These are phyloP conservation scores for Periphyllus acericola DNA, from an alignment of 2,888 invertebrate genomes.

Conservation along the genomic window DNA sequence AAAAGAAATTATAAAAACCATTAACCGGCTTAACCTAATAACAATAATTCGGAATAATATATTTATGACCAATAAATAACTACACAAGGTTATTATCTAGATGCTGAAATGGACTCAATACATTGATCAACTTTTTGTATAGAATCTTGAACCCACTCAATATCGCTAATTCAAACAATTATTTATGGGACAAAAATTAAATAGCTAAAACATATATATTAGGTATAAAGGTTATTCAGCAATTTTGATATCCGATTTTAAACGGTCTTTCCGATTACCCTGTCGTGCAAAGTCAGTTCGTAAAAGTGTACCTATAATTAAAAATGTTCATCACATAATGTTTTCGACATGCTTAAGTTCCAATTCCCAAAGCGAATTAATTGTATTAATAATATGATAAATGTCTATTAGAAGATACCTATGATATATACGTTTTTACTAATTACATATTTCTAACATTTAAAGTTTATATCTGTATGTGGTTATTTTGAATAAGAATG, in stretches of 20 bases:
- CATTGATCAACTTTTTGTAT: not conserved
- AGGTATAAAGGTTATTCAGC: constrained; percentile 7
- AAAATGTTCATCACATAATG: constrained; percentile 52
- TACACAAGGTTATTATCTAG: not conserved
- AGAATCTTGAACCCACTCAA: not conserved
- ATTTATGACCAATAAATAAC: constrained; percentile 18
- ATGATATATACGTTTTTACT: constrained; percentile 1
- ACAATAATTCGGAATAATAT: constrained; percentile 56
- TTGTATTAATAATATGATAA: constrained; percentile 10
- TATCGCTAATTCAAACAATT: not conserved
- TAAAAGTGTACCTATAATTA: constrained; percentile 35
- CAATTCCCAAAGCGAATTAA: constrained; percentile 34
- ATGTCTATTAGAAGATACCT: not conserved
- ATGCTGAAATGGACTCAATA: not conserved
- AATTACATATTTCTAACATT: not conserved
- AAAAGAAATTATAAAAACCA: not conserved
- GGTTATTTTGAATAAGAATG: constrained; percentile 2
- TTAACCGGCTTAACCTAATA: constrained; percentile 15
- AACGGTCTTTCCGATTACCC: constrained; percentile 53
- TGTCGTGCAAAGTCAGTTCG: constrained; percentile 51
- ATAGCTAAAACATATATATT: constrained; percentile 31
- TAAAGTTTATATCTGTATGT: not conserved
- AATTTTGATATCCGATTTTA: constrained; percentile 46
- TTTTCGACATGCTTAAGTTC: constrained; percentile 44
- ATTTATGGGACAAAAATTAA: constrained; percentile 11